A percentile compares a stretch with the other conserved stretches of the same genome.
Evolutionary conservation across 2,888 invertebrate genomes (phyloP).

Genomic region (Pheosia gnoma): DNA sequence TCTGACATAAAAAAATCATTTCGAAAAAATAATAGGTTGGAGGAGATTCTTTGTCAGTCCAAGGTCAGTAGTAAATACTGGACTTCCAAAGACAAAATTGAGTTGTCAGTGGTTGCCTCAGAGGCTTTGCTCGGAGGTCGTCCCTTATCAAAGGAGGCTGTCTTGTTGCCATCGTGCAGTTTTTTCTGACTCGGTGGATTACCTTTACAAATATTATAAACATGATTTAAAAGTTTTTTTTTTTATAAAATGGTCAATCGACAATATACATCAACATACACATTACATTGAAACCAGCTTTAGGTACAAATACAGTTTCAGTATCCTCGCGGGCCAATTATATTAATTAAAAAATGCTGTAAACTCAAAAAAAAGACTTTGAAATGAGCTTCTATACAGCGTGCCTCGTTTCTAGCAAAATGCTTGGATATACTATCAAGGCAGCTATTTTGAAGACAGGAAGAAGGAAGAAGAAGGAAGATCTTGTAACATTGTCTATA

Average conservation of each 20-base stretch:
- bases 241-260: constrained; percentile 15
- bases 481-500: no score
- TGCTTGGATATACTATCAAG: no score
- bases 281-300: no score
- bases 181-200: constrained; percentile 60
- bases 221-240: constrained; percentile 28
- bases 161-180: constrained; percentile 45
- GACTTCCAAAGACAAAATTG: constrained; percentile 50
- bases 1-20: background rate
- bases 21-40: constrained; percentile 2
- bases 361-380: no score
- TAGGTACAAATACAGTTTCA: no score
- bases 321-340: no score
- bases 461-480: no score
- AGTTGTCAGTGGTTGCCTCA: constrained; percentile 56
- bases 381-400: no score
- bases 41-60: constrained; percentile 19
- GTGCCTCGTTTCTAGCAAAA: no score
- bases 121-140: constrained; percentile 42
- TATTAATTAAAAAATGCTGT: no score
- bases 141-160: constrained; percentile 58
- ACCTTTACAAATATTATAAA: constrained; percentile 30
- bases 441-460: no score
- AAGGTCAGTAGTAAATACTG: constrained; percentile 17
- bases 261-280: no score